Percentiles rank a stretch among this genome's conserved stretches.
Evolutionary conservation across 2,888 invertebrate species (phyloP).

Genomic region (Agrotis exclamationis): DNA sequence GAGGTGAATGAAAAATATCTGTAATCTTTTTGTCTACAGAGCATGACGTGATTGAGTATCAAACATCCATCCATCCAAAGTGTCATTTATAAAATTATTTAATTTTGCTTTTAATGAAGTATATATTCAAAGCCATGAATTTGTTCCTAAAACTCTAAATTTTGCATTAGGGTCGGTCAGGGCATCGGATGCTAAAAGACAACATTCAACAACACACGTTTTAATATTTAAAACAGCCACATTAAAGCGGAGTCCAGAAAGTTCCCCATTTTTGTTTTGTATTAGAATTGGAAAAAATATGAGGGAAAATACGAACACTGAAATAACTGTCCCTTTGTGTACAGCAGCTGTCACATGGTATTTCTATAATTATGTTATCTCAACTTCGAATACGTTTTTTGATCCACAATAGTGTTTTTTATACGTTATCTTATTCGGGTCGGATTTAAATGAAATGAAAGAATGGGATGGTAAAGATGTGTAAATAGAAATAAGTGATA

Average conservation of each 20-base stretch:
- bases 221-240: slow-evolving; percentile 36
- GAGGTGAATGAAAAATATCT: too few species aligned
- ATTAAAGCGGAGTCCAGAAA: slow-evolving; percentile 27
- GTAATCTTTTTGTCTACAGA: too few species aligned
- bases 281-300: slow-evolving; percentile 20
- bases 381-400: neutral
- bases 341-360: neutral
- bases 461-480: neutral
- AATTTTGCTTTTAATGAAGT: too few species aligned
- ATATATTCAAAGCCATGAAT: slow-evolving; percentile 6
- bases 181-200: too few species aligned
- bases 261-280: neutral
- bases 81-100: too few species aligned
- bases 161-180: slow-evolving; percentile 12
- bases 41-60: too few species aligned
- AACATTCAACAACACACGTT: neutral
- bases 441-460: neutral
- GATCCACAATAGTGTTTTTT: neutral
- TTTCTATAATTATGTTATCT: neutral
- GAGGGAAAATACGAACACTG: neutral
- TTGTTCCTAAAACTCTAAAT: slow-evolving; percentile 4
- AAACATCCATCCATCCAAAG: too few species aligned
- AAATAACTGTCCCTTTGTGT: slow-evolving; percentile 31
- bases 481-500: neutral
- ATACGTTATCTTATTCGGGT: neutral